Evolutionary conservation across 2,888 invertebrate genomes (phyloP), one percentile per base, ranked within the genome.

Genomic region (Eupithecia exiguata): DNA sequence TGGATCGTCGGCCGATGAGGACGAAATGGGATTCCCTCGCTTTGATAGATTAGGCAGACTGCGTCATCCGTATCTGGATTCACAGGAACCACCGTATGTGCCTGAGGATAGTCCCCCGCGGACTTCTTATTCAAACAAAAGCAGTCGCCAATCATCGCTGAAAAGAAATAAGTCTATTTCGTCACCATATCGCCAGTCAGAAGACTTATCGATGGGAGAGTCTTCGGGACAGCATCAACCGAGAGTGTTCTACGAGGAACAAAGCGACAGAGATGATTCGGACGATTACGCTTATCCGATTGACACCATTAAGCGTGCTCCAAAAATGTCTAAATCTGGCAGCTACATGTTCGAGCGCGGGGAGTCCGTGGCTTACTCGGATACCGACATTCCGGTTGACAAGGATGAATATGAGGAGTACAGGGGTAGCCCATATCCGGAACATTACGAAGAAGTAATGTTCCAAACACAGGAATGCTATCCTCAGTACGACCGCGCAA

Each of bases 11-110:
- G 95, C 95, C 66, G 96, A 96, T 83, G 96, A 96, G 71, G 96
- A 96, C 81, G 96, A 96, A 90, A 96, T 96, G 95, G 96, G 96
- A 25, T 96, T 96, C 78, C 96, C 96, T 25, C 90, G 95, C 49
- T 96, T 96, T 78, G 96, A 96, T 84, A 94, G 96, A 65, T 83
- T 96, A 58, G 95, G 96, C 61, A 95, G 96, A 75, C 85, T 95
- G 73, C 91, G 94, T 67, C 95, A 95, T 83, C 95, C 95, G 0
- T 95, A 95, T 77, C 89, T 95, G 1, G 94, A 95, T 79, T 90
- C 94, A 12, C 94, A 94, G 78, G 93, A 94, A 81, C 93, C 94
- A 40, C 84, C 89, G 1, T 94, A 92, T 74, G 90, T 92, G 38
- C 92, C 95, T 49, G 95, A 95, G 65, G 93, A 94, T 49, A 93